A percentile compares a stretch with the other conserved stretches of the same genome.
phyloP scores from a whole-genome alignment of 2,113 vertebrate genomes.

The Apus apus region DNA sequence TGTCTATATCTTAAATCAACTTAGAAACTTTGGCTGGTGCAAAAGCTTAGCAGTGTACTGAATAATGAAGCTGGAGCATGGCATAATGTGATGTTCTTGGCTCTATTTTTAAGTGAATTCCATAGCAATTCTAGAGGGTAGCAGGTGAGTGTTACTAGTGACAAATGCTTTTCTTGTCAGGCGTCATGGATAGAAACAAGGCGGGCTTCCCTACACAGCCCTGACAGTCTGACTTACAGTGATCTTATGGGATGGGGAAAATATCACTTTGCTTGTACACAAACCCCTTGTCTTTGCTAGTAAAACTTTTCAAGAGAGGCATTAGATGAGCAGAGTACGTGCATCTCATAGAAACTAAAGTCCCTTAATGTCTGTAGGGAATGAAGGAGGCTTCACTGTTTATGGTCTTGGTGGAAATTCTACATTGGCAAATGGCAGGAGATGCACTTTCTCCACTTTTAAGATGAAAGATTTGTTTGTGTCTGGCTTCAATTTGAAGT shows the following conservation, averaged over 20 bases:
- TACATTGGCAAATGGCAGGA: neutral
- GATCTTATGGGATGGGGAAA: neutral
- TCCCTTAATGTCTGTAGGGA: neutral
- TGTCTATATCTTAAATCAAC: conserved; percentile 17
- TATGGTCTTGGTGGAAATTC: neutral
- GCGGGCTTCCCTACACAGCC: neutral
- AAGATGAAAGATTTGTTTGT: neutral
- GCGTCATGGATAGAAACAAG: neutral
- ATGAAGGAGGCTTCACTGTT: neutral
- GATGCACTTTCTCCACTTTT: neutral
- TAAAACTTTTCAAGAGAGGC: neutral
- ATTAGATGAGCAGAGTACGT: neutral
- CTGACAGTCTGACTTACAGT: neutral
- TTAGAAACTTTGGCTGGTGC: neutral
- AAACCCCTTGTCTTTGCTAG: neutral
- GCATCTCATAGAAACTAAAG: neutral
- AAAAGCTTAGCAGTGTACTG: neutral
- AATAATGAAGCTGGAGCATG: neutral
- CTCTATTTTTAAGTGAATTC: neutral
- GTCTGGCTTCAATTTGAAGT: conserved; percentile 2
- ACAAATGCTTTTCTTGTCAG: neutral
- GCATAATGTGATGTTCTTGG: neutral
- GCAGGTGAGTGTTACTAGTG: neutral
- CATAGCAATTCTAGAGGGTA: neutral
- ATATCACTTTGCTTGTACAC: neutral